Conservation (phyloP, 2,888 invertebrate genomes). For the Drosophila melanosoma region DNA sequence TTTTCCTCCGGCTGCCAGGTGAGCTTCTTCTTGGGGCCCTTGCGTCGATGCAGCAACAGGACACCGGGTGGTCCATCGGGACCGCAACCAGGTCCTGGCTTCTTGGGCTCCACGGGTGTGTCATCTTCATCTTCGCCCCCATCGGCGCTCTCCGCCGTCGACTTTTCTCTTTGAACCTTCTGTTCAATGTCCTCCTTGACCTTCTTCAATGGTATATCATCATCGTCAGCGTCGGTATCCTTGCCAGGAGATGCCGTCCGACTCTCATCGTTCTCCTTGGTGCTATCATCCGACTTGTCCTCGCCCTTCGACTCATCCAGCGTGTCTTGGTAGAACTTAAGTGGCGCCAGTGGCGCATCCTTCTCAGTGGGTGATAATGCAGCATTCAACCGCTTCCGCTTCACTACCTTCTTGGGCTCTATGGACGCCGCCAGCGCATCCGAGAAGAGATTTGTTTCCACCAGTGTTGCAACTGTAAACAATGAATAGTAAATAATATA, state of each 20-base stretch:
- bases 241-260: conserved; percentile 48
- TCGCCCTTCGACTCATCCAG: conserved; percentile 87
- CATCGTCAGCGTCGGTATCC: conserved; percentile 81
- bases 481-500: not conserved
- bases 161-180: conserved; percentile 79
- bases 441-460: conserved; percentile 97
- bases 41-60: conserved; percentile 89
- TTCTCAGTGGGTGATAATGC: conserved; percentile 86
- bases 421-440: conserved; percentile 94
- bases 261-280: conserved; percentile 72
- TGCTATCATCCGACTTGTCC: conserved; percentile 68
- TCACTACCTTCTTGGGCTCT: conserved; percentile 90
- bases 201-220: conserved; percentile 84
- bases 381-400: conserved; percentile 89
- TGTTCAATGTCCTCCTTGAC: conserved; percentile 85
- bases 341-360: conserved; percentile 89
- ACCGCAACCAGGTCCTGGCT: conserved; percentile 84
- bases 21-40: conserved; percentile 92
- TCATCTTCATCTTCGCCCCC: conserved; percentile 65
- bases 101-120: conserved; percentile 71
- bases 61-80: conserved; percentile 90
- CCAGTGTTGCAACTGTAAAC: conserved; percentile 89
- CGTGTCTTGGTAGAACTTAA: conserved; percentile 96
- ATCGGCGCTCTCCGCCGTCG: conserved; percentile 26
- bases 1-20: conserved; percentile 93